phyloP scores from a whole-genome alignment of 2,113 vertebrate genomes.

The Pygathrix nemaeus region DNA sequence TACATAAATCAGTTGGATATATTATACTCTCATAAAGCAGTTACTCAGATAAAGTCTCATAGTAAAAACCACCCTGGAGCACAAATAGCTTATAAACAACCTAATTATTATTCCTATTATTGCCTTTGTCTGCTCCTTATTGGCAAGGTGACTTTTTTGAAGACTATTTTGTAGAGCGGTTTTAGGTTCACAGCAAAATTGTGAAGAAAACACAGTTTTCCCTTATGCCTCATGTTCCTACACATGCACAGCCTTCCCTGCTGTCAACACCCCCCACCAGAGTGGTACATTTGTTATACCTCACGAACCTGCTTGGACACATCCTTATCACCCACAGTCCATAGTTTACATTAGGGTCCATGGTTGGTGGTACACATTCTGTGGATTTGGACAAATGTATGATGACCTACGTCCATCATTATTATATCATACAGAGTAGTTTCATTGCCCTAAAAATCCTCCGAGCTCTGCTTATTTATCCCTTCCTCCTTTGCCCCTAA shows the following conservation, averaged over 20 bases:
- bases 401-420: background rate
- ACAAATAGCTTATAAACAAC: background rate
- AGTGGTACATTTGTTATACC: background rate
- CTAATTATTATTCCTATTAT: background rate
- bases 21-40: background rate
- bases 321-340: too few relatives aligned
- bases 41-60: conserved; percentile 19
- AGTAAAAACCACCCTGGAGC: background rate
- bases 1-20: background rate
- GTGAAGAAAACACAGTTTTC: background rate
- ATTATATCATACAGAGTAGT: background rate
- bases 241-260: too few relatives aligned
- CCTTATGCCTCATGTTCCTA: background rate
- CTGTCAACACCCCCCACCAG: background rate
- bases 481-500: background rate
- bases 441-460: background rate
- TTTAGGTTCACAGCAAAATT: background rate
- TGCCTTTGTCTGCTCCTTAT: background rate
- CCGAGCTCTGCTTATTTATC: background rate
- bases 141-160: background rate
- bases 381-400: background rate
- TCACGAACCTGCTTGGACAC: background rate
- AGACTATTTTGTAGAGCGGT: background rate
- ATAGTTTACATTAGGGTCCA: background rate
- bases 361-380: background rate